phyloP scores from a whole-genome alignment of 2,888 invertebrate species.

The Lepeophtheirus nordmannii region DNA sequence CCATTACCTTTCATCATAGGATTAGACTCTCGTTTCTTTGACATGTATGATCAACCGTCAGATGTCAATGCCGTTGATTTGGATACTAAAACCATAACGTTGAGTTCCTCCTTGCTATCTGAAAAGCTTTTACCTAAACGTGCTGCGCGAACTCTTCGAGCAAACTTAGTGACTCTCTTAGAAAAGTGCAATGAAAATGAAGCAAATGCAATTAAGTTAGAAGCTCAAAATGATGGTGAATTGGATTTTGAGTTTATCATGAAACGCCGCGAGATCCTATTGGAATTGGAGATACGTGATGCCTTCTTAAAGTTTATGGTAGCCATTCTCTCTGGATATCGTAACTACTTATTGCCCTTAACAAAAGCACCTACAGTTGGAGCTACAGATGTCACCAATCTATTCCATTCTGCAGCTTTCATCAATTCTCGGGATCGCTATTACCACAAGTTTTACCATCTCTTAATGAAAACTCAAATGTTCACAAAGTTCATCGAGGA shows the following conservation, averaged over 20 bases:
- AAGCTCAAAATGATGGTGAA: conserved; percentile 38
- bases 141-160: conserved; percentile 61
- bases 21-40: conserved; percentile 94
- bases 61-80: conserved; percentile 96
- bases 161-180: conserved; percentile 60
- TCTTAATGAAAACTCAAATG: conserved; percentile 86
- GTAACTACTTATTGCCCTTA: conserved; percentile 71
- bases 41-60: conserved; percentile 83
- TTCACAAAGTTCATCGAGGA: conserved; percentile 95
- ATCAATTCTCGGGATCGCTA: conserved; percentile 70
- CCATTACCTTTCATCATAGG: conserved; percentile 94
- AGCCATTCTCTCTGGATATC: conserved; percentile 72
- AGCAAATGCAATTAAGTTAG: conserved; percentile 22
- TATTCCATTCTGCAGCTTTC: conserved; percentile 76
- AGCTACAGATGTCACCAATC: conserved; percentile 81
- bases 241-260: conserved; percentile 65
- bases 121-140: conserved; percentile 69
- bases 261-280: conserved; percentile 55
- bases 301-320: conserved; percentile 93
- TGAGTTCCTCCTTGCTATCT: conserved; percentile 68
- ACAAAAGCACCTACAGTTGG: conserved; percentile 82
- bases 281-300: conserved; percentile 64
- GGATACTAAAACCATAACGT: conserved; percentile 77
- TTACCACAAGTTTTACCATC: conserved; percentile 57
- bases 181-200: conserved; percentile 36